A percentile compares a stretch with the other conserved stretches of the same genome.
Conservation (phyloP, 2,888 invertebrate species). For the Clusia tigrina region DNA sequence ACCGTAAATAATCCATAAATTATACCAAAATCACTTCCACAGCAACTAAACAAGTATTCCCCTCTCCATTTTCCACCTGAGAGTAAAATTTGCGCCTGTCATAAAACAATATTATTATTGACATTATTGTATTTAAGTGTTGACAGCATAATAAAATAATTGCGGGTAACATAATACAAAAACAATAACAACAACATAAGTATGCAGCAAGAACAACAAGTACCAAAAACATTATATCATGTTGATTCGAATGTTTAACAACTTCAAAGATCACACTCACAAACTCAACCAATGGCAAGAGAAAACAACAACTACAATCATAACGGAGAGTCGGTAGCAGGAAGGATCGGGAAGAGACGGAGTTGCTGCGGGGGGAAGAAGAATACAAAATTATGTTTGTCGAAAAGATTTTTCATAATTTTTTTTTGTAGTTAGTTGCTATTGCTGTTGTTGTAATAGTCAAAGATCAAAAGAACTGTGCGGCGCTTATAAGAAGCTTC, state of each 20-base stretch:
- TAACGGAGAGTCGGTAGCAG: too few species aligned
- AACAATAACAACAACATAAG: conserved; percentile 28
- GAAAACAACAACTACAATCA: too few species aligned
- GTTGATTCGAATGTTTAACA: conserved; percentile 58
- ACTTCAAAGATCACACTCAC: conserved; percentile 58
- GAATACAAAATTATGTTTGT: conserved; percentile 36
- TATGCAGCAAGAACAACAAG: conserved; percentile 16
- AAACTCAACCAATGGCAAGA: conserved; percentile 49
- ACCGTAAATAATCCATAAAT: conserved; percentile 3
- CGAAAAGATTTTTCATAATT: conserved; percentile 49
- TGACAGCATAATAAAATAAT: conserved; percentile 64
- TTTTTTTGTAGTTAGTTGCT: conserved; percentile 1
- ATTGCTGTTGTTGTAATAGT: not conserved
- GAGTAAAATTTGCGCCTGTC: conserved; percentile 45
- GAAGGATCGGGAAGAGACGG: not conserved
- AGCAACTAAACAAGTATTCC: too few species aligned
- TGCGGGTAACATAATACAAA: conserved; percentile 53
- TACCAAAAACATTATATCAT: conserved; percentile 33
- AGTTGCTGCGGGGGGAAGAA: conserved; percentile 7
- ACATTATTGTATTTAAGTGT: conserved; percentile 60
- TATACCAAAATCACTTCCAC: not conserved
- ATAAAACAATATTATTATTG: conserved; percentile 60
- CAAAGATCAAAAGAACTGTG: conserved; percentile 59
- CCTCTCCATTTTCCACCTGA: not conserved
- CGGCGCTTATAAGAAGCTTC: conserved; percentile 43